Evolutionary conservation across 2,113 vertebrate genomes (phyloP).

Genomic region (Oncorhynchus tshawytscha): DNA sequence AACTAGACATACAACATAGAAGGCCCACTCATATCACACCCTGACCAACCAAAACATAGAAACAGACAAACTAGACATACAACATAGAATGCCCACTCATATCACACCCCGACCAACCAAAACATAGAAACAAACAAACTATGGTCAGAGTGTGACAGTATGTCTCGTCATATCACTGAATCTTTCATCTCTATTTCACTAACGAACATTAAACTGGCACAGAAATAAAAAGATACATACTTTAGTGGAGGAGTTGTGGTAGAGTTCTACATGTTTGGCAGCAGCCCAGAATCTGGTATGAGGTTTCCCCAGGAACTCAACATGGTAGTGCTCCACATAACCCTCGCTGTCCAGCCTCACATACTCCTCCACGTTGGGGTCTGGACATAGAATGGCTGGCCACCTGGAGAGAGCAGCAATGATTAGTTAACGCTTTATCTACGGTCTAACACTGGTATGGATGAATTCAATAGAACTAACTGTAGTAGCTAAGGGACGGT

Average conservation of each 20-base stretch:
- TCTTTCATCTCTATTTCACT: neutral
- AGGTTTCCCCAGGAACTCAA: slow-evolving; percentile 71
- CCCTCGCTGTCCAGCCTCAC: slow-evolving; percentile 58
- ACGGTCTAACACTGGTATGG: neutral
- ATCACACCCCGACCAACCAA: too few relatives aligned
- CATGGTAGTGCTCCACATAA: slow-evolving; percentile 63
- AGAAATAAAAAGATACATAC: slow-evolving; percentile 30
- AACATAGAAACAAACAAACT: too few relatives aligned
- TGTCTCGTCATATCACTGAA: neutral
- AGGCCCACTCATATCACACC: too few relatives aligned
- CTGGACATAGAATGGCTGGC: slow-evolving; percentile 70
- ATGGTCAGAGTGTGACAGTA: neutral
- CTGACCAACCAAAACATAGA: too few relatives aligned
- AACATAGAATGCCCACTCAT: too few relatives aligned
- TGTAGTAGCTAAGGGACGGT: too few relatives aligned
- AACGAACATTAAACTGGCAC: too few relatives aligned
- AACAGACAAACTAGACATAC: too few relatives aligned
- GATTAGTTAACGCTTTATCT: neutral
- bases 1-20: too few relatives aligned
- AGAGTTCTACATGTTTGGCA: slow-evolving; percentile 45
- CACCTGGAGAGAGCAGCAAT: slow-evolving; percentile 54
- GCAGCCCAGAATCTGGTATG: slow-evolving; percentile 65
- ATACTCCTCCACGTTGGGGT: slow-evolving; percentile 56
- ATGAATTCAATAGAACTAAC: too few relatives aligned
- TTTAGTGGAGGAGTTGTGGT: slow-evolving; percentile 38